These are phyloP conservation scores for Rhea americana DNA, from an alignment of 2,113 vertebrate species.

Conservation along the genomic window DNA sequence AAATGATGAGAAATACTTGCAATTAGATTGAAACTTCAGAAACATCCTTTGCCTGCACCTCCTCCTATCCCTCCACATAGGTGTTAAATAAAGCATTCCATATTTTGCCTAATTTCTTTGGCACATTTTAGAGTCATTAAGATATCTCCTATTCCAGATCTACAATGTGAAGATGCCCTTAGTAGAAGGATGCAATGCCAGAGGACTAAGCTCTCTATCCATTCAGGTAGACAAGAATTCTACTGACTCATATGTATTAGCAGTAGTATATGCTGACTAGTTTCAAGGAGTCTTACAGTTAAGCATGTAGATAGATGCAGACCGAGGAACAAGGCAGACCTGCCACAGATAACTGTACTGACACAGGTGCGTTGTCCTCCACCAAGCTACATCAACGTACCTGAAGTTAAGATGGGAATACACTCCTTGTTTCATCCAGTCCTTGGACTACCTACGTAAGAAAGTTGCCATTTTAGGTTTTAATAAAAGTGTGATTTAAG, in stretches of 20 bases:
- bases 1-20: not conserved
- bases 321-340: not conserved
- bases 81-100: not conserved
- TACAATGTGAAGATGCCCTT: not conserved
- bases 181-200: not conserved
- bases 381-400: not conserved
- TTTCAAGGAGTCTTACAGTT: fast-evolving
- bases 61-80: not conserved
- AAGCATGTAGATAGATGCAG: not conserved
- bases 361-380: not conserved
- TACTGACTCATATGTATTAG: fast-evolving
- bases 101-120: not conserved
- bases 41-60: not conserved
- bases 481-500: not conserved
- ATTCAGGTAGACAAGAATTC: not conserved
- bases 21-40: not conserved
- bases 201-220: not conserved
- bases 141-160: not conserved
- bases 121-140: not conserved
- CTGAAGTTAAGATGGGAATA: not conserved
- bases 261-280: not conserved
- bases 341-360: not conserved
- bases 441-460: not conserved
- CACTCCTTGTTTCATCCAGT: not conserved
- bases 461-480: not conserved